Conservation (phyloP, 2,113 vertebrate species). For the Microtus richardsoni region DNA sequence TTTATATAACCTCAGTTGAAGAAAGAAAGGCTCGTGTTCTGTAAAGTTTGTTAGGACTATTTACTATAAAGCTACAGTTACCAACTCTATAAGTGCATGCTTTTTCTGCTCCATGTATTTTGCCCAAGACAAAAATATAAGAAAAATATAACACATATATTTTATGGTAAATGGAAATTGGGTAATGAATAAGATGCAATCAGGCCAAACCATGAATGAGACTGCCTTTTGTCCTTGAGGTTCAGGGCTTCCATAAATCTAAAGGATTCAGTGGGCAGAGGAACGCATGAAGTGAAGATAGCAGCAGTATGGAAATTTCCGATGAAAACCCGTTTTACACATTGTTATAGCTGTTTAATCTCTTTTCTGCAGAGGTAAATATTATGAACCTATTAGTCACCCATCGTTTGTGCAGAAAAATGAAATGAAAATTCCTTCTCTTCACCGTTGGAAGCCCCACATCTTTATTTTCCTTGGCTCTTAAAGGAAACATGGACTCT, state of each 20-base stretch:
- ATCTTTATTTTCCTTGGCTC: background rate
- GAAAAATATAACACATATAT: background rate
- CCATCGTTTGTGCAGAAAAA: background rate
- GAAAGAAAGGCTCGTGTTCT: background rate
- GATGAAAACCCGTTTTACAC: background rate
- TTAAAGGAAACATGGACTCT: background rate
- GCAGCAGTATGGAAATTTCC: background rate
- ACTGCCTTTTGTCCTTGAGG: background rate
- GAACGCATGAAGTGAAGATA: background rate
- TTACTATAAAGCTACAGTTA: background rate
- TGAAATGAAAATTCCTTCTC: background rate
- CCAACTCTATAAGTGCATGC: background rate
- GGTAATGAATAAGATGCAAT: background rate
- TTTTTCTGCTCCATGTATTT: background rate
- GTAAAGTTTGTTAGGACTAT: background rate
- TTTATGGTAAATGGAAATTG: background rate
- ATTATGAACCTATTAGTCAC: background rate
- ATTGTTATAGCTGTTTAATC: background rate
- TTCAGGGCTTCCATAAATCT: background rate
- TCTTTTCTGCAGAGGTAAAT: background rate
- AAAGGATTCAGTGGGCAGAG: background rate
- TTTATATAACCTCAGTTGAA: background rate
- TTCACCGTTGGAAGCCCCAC: background rate
- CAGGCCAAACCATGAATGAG: background rate
- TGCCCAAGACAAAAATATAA: conserved; percentile 17